Percentiles rank a stretch among this genome's conserved stretches.
Conservation (phyloP, 64 coral and sea anemone species). For the Stichodactyla mertensii region DNA sequence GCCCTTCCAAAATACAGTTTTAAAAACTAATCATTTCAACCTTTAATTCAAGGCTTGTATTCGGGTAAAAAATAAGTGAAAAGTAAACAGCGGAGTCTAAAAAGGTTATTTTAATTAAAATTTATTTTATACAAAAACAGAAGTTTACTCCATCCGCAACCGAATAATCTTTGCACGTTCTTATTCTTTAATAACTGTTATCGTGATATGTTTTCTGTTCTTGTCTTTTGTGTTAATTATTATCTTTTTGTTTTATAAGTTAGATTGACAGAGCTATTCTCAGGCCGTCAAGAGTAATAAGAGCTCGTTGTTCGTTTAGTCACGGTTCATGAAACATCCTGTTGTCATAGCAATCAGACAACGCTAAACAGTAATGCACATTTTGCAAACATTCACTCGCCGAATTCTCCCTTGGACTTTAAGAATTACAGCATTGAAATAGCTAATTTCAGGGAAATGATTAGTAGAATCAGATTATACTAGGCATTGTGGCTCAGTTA, state of each 20-base stretch:
- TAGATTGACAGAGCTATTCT: neutral
- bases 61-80: no score
- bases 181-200: no score
- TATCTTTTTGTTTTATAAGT: neutral
- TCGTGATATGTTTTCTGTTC: no score
- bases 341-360: slow-evolving; percentile 20
- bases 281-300: neutral
- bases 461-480: neutral
- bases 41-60: no score
- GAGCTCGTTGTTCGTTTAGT: neutral
- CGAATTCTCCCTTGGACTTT: neutral
- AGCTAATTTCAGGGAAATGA: neutral
- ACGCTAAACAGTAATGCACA: slow-evolving; percentile 19
- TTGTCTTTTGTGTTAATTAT: neutral
- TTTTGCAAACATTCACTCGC: neutral
- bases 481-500: neutral
- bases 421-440: neutral
- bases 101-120: no score
- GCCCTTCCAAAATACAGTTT: no score
- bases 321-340: neutral
- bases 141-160: no score
- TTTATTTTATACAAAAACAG: no score
- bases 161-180: no score
- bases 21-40: no score
- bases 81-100: no score